phyloP scores from a whole-genome alignment of 2,113 vertebrate genomes.

The Mastomys coucha region DNA sequence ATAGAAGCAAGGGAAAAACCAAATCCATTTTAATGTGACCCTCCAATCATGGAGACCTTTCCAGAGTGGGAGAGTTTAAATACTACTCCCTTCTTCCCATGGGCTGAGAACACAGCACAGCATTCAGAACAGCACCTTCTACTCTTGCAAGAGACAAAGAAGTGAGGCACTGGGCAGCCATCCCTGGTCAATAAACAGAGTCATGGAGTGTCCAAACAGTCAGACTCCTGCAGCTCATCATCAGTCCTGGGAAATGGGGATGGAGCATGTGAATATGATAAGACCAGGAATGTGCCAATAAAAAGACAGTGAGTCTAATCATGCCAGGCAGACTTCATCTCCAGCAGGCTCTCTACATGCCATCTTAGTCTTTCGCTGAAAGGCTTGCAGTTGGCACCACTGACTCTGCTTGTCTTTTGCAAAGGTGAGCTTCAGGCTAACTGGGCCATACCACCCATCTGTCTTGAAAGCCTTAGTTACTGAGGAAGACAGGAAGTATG shows the following conservation, averaged over 20 bases:
- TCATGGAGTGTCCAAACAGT: not conserved
- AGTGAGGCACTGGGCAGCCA: not conserved
- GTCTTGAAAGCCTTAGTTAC: slow-evolving; percentile 61
- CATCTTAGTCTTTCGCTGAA: slow-evolving; percentile 20
- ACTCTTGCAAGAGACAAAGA: not conserved
- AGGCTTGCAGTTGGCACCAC: not conserved
- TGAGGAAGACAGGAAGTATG: slow-evolving; percentile 76
- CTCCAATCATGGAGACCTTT: not conserved
- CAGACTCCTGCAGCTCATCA: not conserved
- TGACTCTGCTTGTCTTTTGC: not conserved
- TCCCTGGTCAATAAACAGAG: not conserved
- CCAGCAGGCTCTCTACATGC: not conserved
- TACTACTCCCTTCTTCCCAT: not conserved
- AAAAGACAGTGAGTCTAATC: slow-evolving; percentile 10
- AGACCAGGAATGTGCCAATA: not conserved
- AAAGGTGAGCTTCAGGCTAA: not conserved
- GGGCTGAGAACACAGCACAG: not conserved
- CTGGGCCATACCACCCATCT: not conserved
- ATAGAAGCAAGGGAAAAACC: not conserved
- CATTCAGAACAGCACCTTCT: not conserved
- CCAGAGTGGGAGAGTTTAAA: not conserved
- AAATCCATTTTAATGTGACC: not conserved
- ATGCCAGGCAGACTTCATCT: not conserved
- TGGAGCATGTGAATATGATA: not conserved
- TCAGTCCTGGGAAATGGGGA: not conserved